A percentile compares a stretch with the other conserved stretches of the same genome.
These are phyloP conservation scores for Drosophila micromelanica DNA, from an alignment of 1,140 invertebrate species.

Conservation along the genomic window DNA sequence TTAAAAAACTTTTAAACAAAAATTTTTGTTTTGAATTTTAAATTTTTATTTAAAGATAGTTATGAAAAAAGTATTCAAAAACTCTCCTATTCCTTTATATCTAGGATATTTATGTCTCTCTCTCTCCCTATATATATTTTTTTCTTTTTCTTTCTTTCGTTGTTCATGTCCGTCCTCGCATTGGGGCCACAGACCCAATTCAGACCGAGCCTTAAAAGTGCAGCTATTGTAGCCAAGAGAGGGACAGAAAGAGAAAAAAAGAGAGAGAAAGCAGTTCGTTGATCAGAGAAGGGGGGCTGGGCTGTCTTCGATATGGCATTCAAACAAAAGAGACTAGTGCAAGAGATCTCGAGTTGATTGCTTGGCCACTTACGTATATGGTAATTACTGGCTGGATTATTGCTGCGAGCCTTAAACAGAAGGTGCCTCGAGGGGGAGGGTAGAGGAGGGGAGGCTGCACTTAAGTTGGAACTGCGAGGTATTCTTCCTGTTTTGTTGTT, in stretches of 20 bases:
- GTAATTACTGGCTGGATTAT: constrained; percentile 68
- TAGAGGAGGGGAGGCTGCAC: constrained; percentile 1
- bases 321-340: constrained; percentile 41
- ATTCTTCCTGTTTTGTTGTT: constrained; percentile 58
- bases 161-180: constrained; percentile 2
- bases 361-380: constrained; percentile 64
- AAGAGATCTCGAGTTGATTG: constrained; percentile 62
- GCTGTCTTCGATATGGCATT: constrained; percentile 5
- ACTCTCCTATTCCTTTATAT: too few relatives aligned
- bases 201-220: constrained; percentile 21
- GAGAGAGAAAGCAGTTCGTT: too few relatives aligned
- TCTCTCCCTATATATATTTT: not conserved
- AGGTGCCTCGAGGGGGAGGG: constrained; percentile 30
- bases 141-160: not conserved
- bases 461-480: constrained; percentile 1
- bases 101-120: not conserved
- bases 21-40: too few relatives aligned
- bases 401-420: constrained; percentile 55
- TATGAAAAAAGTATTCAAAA: too few relatives aligned
- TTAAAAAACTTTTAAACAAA: too few relatives aligned
- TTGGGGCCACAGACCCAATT: constrained; percentile 13
- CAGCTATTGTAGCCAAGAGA: not conserved
- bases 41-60: too few relatives aligned
- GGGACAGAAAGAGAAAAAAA: not conserved
- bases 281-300: not conserved